phyloP scores from a whole-genome alignment of 2,113 vertebrate genomes.

The Poeciliopsis turrubarensis region DNA sequence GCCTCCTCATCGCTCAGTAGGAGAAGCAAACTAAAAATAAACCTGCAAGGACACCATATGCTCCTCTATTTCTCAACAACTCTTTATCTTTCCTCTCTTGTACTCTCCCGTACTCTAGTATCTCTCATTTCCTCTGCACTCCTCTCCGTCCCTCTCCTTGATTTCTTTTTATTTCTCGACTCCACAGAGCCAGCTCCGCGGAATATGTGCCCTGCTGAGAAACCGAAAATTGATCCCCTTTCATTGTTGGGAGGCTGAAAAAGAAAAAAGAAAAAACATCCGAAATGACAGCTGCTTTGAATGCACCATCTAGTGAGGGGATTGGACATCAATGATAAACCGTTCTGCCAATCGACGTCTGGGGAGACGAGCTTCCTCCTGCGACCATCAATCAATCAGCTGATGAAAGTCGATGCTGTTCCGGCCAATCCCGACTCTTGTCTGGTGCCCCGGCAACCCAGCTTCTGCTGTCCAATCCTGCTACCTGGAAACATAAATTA shows the following conservation, averaged over 20 bases:
- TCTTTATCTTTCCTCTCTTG: constrained; percentile 18
- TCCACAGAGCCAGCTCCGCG: not conserved
- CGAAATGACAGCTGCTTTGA: constrained; percentile 26
- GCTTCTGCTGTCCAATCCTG: constrained; percentile 5
- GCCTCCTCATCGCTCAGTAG: constrained; percentile 59
- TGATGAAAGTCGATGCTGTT: constrained; percentile 22
- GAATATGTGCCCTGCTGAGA: not conserved
- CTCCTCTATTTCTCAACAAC: constrained; percentile 37
- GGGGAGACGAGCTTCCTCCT: constrained; percentile 28
- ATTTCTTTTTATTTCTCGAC: not conserved
- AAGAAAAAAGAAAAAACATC: not conserved
- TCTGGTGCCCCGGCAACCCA: constrained; percentile 6
- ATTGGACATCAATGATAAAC: constrained; percentile 42
- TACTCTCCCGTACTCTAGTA: constrained; percentile 5
- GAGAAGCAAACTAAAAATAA: constrained; percentile 70
- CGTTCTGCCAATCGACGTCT: constrained; percentile 19
- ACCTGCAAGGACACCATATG: constrained; percentile 71
- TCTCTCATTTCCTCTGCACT: not conserved
- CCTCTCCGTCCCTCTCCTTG: not conserved
- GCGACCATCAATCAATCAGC: constrained; percentile 42
- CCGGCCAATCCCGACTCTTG: constrained; percentile 27
- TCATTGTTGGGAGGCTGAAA: constrained; percentile 5
- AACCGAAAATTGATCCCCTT: constrained; percentile 21
- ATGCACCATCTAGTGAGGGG: constrained; percentile 11
- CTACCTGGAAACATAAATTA: constrained; percentile 39